These are phyloP conservation scores for Lypha dubia DNA, from an alignment of 2,888 invertebrate genomes.

Conservation along the genomic window DNA sequence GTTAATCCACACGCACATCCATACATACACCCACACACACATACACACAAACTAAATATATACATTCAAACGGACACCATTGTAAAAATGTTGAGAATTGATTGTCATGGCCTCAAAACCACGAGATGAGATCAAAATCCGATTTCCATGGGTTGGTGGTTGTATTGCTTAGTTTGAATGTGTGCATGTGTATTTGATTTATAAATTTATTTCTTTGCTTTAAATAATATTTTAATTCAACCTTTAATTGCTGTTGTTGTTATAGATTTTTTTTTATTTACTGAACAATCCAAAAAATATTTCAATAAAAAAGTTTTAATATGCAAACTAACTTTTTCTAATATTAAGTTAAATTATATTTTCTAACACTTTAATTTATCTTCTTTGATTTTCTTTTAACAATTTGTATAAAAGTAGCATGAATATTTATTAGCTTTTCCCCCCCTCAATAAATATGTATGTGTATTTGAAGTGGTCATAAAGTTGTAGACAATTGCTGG, in stretches of 20 bases:
- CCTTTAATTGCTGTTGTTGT: not conserved
- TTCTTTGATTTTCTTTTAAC: constrained; percentile 14
- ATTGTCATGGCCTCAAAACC: no score
- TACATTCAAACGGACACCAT: no score
- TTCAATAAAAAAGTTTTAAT: not conserved
- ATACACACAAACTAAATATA: no score
- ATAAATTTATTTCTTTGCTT: not conserved
- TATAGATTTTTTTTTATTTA: not conserved
- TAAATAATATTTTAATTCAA: not conserved
- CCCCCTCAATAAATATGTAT: no score
- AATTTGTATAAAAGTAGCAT: not conserved
- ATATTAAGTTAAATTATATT: not conserved
- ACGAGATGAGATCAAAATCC: no score
- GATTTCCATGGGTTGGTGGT: no score
- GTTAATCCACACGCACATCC: no score
- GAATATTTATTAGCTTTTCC: not conserved
- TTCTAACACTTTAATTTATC: constrained; percentile 23
- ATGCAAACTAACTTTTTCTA: not conserved
- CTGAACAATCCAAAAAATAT: not conserved
- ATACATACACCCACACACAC: no score
- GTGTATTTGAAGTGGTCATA: not conserved
- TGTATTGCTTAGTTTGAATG: not conserved
- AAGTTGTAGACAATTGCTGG: not conserved
- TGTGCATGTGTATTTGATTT: not conserved
- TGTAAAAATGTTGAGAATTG: no score